Base-by-base conservation (phyloP, 1,140 invertebrate genomes). In the Pristionchus pacificus region DNA sequence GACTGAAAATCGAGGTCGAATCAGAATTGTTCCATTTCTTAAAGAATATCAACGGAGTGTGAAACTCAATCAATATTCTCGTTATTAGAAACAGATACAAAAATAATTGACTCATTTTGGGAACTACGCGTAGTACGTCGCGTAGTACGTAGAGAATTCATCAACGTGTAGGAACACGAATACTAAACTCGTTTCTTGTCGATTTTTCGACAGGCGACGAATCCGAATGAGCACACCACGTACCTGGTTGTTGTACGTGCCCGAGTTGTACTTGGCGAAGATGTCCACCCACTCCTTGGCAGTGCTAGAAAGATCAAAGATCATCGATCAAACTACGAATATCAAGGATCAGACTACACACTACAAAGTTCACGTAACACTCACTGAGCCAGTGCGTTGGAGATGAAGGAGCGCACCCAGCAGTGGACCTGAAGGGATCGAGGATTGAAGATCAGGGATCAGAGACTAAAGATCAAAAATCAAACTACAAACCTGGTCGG, bases 361-460 rank as follows among this genome's bases (percentile, higher is more conserved):
- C n/a, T n/a, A 49, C 38, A 10, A 6, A 49, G 38, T 49, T 31
- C 1, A 19, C 32, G 32, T 33, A 32, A 33, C 31, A 65, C 24
- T 59, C 33, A 72, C 38, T 75, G 86, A 0, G 92, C 89, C 31
- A 97, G 85, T 71, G 91, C 88, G 85, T 94, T 95, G 1, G 93
- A 91, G 13, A 92, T 89, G 87, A 92, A 90, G n/a, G 90, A 88
- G 57, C 92, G 87, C 1, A 91, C 88, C 33, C 91, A 91, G 76
- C 92, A 83, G 28, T 77, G 79, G 30, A 82, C 62, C 38, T 49
- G 19, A 10, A 19, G 19, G 38, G 6, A 49, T 49, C 6, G n/a
- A n/a, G n/a, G n/a, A n/a, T n/a, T n/a, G n/a, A n/a, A n/a, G n/a
- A n/a, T n/a, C n/a, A n/a, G n/a, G n/a, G n/a, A 10, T 49, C 19